A percentile compares a stretch with the other conserved stretches of the same genome.
Evolutionary conservation across 2,888 invertebrate species (phyloP).

Genomic region (Drosophila gaucha): DNA sequence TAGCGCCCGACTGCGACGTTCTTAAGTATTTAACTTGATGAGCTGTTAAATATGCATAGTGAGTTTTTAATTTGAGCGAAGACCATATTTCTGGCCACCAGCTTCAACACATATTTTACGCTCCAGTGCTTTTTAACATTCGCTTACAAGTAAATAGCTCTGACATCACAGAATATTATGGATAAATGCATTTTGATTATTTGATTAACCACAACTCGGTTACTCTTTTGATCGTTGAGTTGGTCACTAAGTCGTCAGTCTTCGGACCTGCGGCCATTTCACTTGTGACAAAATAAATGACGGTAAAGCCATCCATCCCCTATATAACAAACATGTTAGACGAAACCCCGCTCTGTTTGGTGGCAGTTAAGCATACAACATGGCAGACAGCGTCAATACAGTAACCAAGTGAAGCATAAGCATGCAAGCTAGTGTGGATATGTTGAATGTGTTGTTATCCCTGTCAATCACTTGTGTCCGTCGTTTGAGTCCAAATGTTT

Average conservation of each 20-base stretch:
- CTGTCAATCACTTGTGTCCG: slow-evolving; percentile 49
- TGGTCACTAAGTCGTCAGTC: slow-evolving; percentile 11
- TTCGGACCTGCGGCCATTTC: not conserved
- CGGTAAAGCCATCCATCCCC: not conserved
- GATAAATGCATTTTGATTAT: slow-evolving; percentile 60
- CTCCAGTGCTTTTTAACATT: slow-evolving; percentile 36
- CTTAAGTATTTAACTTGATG: not conserved
- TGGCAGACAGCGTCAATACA: not conserved
- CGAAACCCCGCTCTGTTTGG: not conserved
- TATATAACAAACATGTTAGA: not conserved
- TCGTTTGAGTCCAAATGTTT: slow-evolving; percentile 17
- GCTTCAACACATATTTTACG: slow-evolving; percentile 21
- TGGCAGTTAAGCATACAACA: not conserved
- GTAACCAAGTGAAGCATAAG: not conserved
- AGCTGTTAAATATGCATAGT: not conserved
- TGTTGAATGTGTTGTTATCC: slow-evolving; percentile 53
- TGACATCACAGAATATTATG: slow-evolving; percentile 31
- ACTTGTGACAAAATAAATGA: not conserved
- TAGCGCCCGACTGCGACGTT: no score
- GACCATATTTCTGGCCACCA: not conserved
- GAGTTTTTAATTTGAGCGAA: not conserved
- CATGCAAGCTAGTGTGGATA: slow-evolving; percentile 8
- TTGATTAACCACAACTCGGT: slow-evolving; percentile 61
- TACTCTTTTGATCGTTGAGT: slow-evolving; percentile 31
- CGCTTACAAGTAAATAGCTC: slow-evolving; percentile 33